Conservation (phyloP, 2,888 invertebrate genomes). For the Tholera decimalis region DNA sequence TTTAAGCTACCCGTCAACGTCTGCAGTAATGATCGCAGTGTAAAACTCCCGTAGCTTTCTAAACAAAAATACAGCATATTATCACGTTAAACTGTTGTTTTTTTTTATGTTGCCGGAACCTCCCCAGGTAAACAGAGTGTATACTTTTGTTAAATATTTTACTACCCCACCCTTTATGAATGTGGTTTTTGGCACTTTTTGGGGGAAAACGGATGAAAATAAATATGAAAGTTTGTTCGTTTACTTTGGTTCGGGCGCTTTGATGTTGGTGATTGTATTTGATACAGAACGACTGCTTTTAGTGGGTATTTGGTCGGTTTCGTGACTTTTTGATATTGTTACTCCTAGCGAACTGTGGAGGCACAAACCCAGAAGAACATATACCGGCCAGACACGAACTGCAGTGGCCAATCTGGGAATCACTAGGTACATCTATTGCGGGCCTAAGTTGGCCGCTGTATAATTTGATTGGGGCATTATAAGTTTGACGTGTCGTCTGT, state of each 20-base stretch:
- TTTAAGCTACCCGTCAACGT: background rate
- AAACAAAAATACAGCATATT: constrained; percentile 36
- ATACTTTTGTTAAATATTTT: constrained; percentile 47
- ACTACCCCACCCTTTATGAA: constrained; percentile 26
- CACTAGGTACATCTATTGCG: too few species aligned
- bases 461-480: too few species aligned
- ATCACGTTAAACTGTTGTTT: constrained; percentile 25
- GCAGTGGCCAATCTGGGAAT: too few species aligned
- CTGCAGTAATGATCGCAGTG: constrained; percentile 17
- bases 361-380: too few species aligned
- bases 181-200: constrained; percentile 55
- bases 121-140: constrained; percentile 18
- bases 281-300: constrained; percentile 2
- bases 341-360: too few species aligned
- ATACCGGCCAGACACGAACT: too few species aligned
- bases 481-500: too few species aligned
- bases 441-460: too few species aligned
- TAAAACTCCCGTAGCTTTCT: background rate
- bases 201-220: constrained; percentile 35
- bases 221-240: constrained; percentile 41
- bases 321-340: background rate
- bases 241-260: constrained; percentile 18
- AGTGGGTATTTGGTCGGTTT: background rate
- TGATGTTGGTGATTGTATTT: constrained; percentile 28
- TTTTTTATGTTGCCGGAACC: constrained; percentile 33